Percentiles rank a stretch among this genome's conserved stretches.
phyloP scores from a whole-genome alignment of 2,888 invertebrate species.

The Drosophila suboccidentalis region DNA sequence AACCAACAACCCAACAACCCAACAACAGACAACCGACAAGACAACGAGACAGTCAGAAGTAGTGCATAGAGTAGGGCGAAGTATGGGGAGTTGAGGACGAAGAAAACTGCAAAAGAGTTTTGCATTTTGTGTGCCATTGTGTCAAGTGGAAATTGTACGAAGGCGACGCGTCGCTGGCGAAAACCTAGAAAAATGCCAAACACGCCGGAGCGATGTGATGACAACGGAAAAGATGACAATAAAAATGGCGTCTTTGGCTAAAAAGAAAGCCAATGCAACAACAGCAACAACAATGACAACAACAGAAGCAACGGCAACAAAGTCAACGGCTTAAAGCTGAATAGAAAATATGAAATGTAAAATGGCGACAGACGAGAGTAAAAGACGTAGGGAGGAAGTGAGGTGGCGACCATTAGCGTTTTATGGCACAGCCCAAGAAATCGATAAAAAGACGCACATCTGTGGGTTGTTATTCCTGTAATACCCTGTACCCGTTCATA shows the following conservation, averaged over 20 bases:
- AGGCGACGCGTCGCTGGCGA: slow-evolving; percentile 49
- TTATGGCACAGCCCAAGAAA: slow-evolving; percentile 71
- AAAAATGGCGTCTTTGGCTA: slow-evolving; percentile 72
- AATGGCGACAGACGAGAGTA: slow-evolving; percentile 61
- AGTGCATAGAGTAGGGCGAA: slow-evolving; percentile 1
- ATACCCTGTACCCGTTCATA: background rate
- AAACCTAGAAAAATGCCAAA: slow-evolving; percentile 71
- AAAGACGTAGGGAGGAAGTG: background rate
- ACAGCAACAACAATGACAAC: slow-evolving; percentile 25
- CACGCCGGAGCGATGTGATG: slow-evolving; percentile 51
- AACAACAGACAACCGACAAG: slow-evolving; percentile 14
- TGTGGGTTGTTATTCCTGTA: slow-evolving; percentile 32
- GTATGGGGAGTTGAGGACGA: background rate
- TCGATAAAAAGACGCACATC: slow-evolving; percentile 63
- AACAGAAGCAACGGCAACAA: slow-evolving; percentile 21
- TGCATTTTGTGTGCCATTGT: slow-evolving; percentile 84
- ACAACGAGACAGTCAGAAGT: slow-evolving; percentile 26
- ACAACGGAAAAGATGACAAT: slow-evolving; percentile 78
- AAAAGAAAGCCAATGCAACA: slow-evolving; percentile 38
- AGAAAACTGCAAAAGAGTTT: slow-evolving; percentile 55
- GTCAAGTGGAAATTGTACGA: slow-evolving; percentile 80
- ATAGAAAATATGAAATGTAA: slow-evolving; percentile 75
- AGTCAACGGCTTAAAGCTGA: slow-evolving; percentile 73
- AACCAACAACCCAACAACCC: slow-evolving; percentile 17
- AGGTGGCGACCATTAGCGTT: slow-evolving; percentile 66